Evolutionary conservation across 2,888 invertebrate genomes (phyloP), one percentile per base, ranked within the genome.

Genomic region (Stratiomys singularior): DNA sequence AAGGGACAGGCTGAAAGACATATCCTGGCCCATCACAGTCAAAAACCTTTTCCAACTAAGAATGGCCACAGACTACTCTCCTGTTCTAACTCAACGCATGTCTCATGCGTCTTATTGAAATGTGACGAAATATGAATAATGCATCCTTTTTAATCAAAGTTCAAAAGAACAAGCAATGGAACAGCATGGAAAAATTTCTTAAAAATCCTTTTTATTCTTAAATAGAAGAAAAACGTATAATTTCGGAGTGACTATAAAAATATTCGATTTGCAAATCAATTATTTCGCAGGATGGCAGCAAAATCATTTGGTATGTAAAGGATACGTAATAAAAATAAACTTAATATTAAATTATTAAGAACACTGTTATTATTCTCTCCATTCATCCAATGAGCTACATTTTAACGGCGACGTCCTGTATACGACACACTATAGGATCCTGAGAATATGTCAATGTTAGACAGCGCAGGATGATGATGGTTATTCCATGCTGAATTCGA

Each of bases 351-450:
- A 21, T 60, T 11, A 47, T 15, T 60, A 72, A 25, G 18, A 18
- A 37, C 37, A 72, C 23, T 23, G 23, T 37, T 37, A 37, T 37
- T 9, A 37, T 37, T 37, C 37, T 37, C 37, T 37, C 18, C 56
- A 18, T 28, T 27, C n/a, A 56, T 5, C n/a, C 28, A 7, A 25
- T 37, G 37, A 37, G 37, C 9, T 3, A 3, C 3, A 37, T 5
- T 37, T 27, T 37, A n/a, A 15, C 44, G 9, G 7, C 37, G 78
- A 83, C 89, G 89, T 83, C 91, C 91, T 82, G 90, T 91, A 84
- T 94, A 95, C 84, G 92, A 91, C 81, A 95, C 91, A 80, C 92
- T 90, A 86, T 95, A 95, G 4, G 95, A 94, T 21, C 94, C 94
- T 78, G 91, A 90, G 84, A 88, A 90, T 60, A 93, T 90, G 83